Evolutionary conservation across 2,113 vertebrate genomes (phyloP).

Genomic region (Trematomus loennbergii): DNA sequence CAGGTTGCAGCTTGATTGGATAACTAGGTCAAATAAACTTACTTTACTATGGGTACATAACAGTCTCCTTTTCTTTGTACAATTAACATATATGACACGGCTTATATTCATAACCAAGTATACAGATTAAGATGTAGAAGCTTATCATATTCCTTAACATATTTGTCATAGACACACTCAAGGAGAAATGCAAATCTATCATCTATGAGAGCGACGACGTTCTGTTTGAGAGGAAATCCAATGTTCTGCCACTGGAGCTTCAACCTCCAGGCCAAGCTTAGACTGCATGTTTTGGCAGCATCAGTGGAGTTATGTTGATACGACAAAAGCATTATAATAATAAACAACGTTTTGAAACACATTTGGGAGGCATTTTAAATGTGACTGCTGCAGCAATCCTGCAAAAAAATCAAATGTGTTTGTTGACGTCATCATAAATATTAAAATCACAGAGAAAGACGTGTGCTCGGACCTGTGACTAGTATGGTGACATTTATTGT

Average conservation of each 20-base stretch:
- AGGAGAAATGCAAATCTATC: constrained; percentile 16
- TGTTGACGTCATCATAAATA: background rate
- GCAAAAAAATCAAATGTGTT: background rate
- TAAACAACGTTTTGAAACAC: constrained; percentile 18
- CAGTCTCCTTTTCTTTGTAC: background rate
- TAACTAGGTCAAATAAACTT: constrained; percentile 59
- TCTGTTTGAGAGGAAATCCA: constrained; percentile 31
- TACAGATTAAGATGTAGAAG: background rate
- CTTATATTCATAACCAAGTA: constrained; percentile 6
- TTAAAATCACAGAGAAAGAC: background rate
- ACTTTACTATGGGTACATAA: constrained; percentile 9
- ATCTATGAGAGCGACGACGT: background rate
- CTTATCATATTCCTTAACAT: constrained; percentile 19
- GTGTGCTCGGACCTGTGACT: background rate
- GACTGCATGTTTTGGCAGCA: constrained; percentile 58
- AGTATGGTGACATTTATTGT: background rate
- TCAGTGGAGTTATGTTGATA: constrained; percentile 61
- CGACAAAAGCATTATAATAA: constrained; percentile 27
- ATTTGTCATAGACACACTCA: background rate
- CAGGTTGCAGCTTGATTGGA: constrained; percentile 73
- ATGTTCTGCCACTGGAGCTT: constrained; percentile 35
- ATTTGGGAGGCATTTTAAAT: constrained; percentile 12
- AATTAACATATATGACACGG: constrained; percentile 25
- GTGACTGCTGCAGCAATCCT: constrained; percentile 8
- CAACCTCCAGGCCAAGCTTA: constrained; percentile 65